A percentile compares a stretch with the other conserved stretches of the same genome.
Evolutionary conservation across 1,140 invertebrate species (phyloP).

Genomic region (Kradibia gibbosae): DNA sequence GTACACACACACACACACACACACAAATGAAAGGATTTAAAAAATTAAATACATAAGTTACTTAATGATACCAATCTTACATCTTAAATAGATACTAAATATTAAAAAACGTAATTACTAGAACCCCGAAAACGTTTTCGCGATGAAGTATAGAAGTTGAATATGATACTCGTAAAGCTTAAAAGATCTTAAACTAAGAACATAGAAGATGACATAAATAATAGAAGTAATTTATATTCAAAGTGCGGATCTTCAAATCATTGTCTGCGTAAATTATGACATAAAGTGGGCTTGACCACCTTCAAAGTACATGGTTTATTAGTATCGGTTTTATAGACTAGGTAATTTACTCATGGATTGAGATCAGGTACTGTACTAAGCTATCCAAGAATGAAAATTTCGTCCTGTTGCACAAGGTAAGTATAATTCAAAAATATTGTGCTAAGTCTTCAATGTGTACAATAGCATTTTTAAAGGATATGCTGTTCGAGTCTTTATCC

Average conservation of each 20-base stretch:
- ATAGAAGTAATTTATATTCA: slow-evolving; percentile 4
- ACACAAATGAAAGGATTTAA: slow-evolving; percentile 9
- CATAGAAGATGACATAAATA: background rate
- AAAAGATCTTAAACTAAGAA: background rate
- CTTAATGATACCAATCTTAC: slow-evolving; percentile 22
- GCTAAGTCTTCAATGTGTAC: too few relatives aligned
- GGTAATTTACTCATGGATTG: slow-evolving; percentile 60
- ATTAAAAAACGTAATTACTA: slow-evolving; percentile 12
- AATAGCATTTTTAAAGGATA: slow-evolving; percentile 26
- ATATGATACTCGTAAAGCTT: background rate
- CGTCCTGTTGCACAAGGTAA: background rate
- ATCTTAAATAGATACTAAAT: background rate
- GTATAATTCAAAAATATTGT: background rate
- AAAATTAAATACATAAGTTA: slow-evolving; percentile 30
- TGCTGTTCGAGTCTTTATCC: slow-evolving; percentile 63
- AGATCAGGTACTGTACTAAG: slow-evolving; percentile 67
- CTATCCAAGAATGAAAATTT: slow-evolving; percentile 50
- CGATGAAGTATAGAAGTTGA: background rate
- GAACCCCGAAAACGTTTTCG: slow-evolving; percentile 27
- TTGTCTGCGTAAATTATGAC: slow-evolving; percentile 19
- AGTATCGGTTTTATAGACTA: slow-evolving; percentile 53
- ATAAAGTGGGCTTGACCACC: slow-evolving; percentile 29
- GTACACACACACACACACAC: too few relatives aligned
- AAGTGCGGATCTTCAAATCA: background rate
- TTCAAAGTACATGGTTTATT: slow-evolving; percentile 11